Percentiles rank a stretch among this genome's conserved stretches.
Evolutionary conservation across 2,113 vertebrate genomes (phyloP).

Genomic region (Erythrocercus mccallii): DNA sequence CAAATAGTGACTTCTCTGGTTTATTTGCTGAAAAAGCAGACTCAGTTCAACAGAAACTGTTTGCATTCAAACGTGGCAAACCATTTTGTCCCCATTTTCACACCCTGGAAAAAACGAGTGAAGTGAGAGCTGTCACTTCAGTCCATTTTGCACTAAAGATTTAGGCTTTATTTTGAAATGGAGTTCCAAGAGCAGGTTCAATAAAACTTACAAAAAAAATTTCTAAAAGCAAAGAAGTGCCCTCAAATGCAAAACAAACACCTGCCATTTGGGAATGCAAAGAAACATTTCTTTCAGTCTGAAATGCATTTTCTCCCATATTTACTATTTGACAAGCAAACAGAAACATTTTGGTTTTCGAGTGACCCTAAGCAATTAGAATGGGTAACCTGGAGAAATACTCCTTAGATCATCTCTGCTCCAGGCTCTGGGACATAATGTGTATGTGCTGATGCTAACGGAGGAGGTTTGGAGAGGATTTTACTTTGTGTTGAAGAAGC

Average conservation of each 20-base stretch:
- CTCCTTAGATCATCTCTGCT: background rate
- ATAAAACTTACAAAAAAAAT: background rate
- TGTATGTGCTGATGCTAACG: background rate
- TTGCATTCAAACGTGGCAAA: background rate
- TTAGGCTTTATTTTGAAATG: background rate
- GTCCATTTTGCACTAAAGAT: background rate
- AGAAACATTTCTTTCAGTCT: background rate
- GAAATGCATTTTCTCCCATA: background rate
- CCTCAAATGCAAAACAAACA: background rate
- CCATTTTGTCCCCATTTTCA: background rate
- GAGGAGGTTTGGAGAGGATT: background rate
- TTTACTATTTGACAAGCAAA: background rate
- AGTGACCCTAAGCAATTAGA: background rate
- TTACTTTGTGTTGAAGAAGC: background rate
- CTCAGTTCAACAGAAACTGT: background rate
- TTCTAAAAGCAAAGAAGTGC: background rate
- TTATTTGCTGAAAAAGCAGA: conserved; percentile 17
- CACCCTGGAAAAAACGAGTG: background rate
- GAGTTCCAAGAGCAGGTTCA: background rate
- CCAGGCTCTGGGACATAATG: background rate
- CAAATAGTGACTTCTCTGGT: background rate
- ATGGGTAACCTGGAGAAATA: background rate
- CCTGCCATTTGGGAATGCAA: background rate
- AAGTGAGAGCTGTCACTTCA: background rate
- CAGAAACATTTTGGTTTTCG: background rate